phyloP scores from a whole-genome alignment of 2,113 vertebrate genomes.

The Illadopsis cleaveri region DNA sequence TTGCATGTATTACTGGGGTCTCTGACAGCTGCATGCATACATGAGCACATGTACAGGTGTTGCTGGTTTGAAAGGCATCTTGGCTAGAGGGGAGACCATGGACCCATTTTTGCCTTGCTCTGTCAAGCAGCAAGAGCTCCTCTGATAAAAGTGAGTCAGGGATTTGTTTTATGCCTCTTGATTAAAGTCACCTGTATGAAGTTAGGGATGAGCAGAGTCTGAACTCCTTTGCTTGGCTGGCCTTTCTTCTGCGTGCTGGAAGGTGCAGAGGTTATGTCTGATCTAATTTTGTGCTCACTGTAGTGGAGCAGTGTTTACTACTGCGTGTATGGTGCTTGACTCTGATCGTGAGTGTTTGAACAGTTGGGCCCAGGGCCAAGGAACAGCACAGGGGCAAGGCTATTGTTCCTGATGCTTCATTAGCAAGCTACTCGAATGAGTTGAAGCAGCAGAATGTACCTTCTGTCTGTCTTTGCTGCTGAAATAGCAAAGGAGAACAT shows the following conservation, averaged over 20 bases:
- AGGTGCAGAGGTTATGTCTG: neutral
- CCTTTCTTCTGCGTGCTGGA: fast-evolving
- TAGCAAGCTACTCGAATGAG: neutral
- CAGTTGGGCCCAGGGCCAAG: neutral
- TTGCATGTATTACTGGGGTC: neutral
- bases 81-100: neutral
- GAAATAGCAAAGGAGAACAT: neutral
- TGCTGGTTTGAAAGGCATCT: neutral
- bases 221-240: neutral
- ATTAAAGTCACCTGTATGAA: neutral
- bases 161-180: neutral
- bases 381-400: neutral
- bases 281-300: neutral
- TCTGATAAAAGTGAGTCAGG: neutral
- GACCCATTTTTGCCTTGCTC: fast-evolving
- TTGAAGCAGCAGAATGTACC: neutral
- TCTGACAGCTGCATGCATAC: fast-evolving
- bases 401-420: neutral
- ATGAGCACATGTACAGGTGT: fast-evolving
- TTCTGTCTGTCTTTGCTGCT: neutral
- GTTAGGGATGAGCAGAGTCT: neutral
- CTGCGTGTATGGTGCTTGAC: fast-evolving
- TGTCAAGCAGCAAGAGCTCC: neutral
- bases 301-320: neutral
- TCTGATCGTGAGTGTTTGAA: neutral